Percentiles rank a stretch among this genome's conserved stretches.
Conservation (phyloP, 2,888 invertebrate genomes). For the Melieria crassipennis region DNA sequence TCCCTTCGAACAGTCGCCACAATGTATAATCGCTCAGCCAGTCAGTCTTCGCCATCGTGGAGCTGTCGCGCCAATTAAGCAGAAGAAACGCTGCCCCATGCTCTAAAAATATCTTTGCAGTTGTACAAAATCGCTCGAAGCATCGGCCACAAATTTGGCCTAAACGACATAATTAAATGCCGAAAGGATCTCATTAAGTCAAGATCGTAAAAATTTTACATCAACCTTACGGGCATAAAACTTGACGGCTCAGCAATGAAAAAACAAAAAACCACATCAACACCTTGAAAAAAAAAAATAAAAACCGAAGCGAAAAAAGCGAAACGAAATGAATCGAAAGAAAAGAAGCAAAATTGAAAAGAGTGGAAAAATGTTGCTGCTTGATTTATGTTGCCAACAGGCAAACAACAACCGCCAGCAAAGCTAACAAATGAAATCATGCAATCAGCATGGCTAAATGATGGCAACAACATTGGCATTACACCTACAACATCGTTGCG, state of each 20-base stretch:
- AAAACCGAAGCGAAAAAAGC: neutral
- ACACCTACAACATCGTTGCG: no score
- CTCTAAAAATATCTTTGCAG: no score
- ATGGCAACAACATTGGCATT: no score
- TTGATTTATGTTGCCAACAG: slow-evolving; percentile 17
- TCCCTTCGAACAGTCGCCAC: no score
- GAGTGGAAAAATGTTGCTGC: neutral
- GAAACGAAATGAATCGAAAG: neutral
- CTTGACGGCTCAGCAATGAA: neutral
- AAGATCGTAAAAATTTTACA: slow-evolving; percentile 6
- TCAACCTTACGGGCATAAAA: slow-evolving; percentile 14
- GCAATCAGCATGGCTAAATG: no score
- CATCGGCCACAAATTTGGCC: neutral
- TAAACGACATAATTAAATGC: slow-evolving; percentile 19
- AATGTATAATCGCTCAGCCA: no score
- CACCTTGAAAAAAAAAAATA: neutral
- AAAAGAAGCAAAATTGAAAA: neutral
- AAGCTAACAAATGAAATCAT: no score
- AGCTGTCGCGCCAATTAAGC: no score
- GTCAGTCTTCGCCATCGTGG: no score
- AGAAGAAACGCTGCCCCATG: no score
- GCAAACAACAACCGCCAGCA: slow-evolving; percentile 15
- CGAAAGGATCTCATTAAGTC: slow-evolving; percentile 17
- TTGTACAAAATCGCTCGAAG: no score
- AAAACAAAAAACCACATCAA: neutral